These are phyloP conservation scores for Rhagologus leucostigma DNA, from an alignment of 2,113 vertebrate genomes.

Conservation along the genomic window DNA sequence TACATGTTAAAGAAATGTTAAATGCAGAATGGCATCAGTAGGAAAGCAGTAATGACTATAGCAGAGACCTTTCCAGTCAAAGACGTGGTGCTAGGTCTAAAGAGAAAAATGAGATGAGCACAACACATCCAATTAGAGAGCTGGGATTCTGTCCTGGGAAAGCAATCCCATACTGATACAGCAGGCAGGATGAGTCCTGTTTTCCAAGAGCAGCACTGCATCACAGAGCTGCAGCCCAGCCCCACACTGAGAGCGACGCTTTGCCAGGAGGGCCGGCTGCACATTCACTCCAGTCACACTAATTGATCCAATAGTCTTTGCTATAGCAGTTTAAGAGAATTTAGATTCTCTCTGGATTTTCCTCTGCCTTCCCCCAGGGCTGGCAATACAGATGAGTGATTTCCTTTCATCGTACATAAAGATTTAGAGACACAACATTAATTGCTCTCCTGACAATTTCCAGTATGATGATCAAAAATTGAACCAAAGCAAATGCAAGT, in stretches of 20 bases:
- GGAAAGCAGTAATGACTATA: neutral
- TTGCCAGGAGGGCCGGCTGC: neutral
- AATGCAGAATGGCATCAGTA: neutral
- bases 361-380: neutral
- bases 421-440: neutral
- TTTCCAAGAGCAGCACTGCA: neutral
- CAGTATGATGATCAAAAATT: neutral
- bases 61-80: neutral
- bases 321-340: neutral
- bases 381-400: neutral
- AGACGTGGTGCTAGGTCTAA: neutral
- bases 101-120: neutral
- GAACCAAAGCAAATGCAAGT: neutral
- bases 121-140: neutral
- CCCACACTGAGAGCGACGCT: fast-evolving
- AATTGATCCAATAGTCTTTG: neutral
- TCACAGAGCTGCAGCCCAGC: neutral
- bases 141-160: neutral
- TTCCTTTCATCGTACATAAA: neutral
- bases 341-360: neutral
- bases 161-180: neutral
- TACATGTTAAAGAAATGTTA: neutral
- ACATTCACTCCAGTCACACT: neutral
- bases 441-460: neutral
- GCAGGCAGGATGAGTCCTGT: neutral